Percentiles rank a stretch among this genome's conserved stretches.
These are phyloP conservation scores for Apostichopus parvimensis DNA, from an alignment of 35 echinoderm and acorn worm species.

Conservation along the genomic window DNA sequence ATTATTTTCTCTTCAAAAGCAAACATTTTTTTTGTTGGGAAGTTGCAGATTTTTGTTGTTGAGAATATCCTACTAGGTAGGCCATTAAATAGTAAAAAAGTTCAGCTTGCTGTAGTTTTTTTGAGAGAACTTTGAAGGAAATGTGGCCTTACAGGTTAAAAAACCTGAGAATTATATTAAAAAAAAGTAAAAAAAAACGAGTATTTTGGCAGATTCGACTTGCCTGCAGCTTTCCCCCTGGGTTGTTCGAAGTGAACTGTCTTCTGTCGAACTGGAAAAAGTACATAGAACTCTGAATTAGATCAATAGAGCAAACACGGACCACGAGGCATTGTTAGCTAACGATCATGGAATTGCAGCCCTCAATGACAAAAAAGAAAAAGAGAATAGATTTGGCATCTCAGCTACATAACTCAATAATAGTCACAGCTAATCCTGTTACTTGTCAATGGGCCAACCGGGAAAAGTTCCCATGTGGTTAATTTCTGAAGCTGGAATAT, in stretches of 20 bases:
- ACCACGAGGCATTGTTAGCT: conserved; percentile 47
- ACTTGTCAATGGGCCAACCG: conserved; percentile 56
- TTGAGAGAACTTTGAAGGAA: not conserved
- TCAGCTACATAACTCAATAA: conserved; percentile 53
- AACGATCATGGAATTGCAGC: conserved; percentile 51
- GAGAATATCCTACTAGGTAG: too few species aligned
- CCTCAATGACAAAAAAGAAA: not conserved
- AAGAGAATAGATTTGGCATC: not conserved
- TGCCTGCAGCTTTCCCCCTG: conserved; percentile 24
- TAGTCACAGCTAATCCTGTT: conserved; percentile 49
- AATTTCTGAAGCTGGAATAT: conserved; percentile 28
- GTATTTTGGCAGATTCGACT: conserved; percentile 11
- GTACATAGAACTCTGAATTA: conserved; percentile 47
- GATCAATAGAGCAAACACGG: conserved; percentile 56
- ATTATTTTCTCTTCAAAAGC: too few species aligned
- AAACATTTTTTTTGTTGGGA: too few species aligned
- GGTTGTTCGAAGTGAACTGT: conserved; percentile 5
- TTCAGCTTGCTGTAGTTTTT: not conserved
- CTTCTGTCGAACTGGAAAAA: conserved; percentile 37
- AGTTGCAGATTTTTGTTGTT: too few species aligned
- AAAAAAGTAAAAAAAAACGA: not conserved
- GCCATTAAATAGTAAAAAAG: too few species aligned
- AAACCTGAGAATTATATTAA: not conserved
- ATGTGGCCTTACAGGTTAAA: not conserved
- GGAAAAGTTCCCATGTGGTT: conserved; percentile 39